phyloP scores from a whole-genome alignment of 2,888 invertebrate species.

The Lutraria lutraria region DNA sequence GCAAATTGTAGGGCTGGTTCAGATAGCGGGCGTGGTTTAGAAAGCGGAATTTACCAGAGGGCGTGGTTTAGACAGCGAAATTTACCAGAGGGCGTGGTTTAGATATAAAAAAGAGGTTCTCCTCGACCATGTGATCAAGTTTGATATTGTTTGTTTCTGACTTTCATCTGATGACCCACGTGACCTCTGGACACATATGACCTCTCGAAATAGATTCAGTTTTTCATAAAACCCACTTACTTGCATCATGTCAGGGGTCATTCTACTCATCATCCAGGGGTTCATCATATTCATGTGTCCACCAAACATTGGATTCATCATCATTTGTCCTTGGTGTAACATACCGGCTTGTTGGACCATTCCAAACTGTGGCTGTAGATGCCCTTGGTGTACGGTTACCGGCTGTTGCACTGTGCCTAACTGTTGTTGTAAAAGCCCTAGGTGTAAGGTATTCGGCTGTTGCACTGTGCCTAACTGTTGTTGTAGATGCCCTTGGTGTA shows the following conservation, averaged over 20 bases:
- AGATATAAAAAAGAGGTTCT: too few relatives aligned
- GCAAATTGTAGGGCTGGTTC: too few relatives aligned
- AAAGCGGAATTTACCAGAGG: too few relatives aligned
- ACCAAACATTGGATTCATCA: slow-evolving; percentile 11
- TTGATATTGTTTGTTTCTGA: too few relatives aligned
- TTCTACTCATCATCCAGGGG: slow-evolving; percentile 52
- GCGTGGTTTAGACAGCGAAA: too few relatives aligned
- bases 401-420: not conserved
- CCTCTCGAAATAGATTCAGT: too few relatives aligned
- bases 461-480: not conserved
- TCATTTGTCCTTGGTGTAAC: slow-evolving; percentile 17
- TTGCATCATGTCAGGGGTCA: slow-evolving; percentile 46
- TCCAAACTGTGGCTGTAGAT: slow-evolving; percentile 3
- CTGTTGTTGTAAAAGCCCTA: slow-evolving; percentile 22
- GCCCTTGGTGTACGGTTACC: slow-evolving; percentile 22
- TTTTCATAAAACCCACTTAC: not conserved
- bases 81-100: too few relatives aligned
- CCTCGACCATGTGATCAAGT: too few relatives aligned
- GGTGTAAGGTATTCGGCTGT: slow-evolving; percentile 6
- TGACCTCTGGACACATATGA: too few relatives aligned
- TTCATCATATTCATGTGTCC: slow-evolving; percentile 46
- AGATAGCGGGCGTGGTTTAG: too few relatives aligned
- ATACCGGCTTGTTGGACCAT: not conserved
- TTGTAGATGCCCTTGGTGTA: slow-evolving; percentile 26
- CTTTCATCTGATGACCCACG: too few relatives aligned